phyloP scores from a whole-genome alignment of 2,888 invertebrate genomes.

The Brachycybe producta region DNA sequence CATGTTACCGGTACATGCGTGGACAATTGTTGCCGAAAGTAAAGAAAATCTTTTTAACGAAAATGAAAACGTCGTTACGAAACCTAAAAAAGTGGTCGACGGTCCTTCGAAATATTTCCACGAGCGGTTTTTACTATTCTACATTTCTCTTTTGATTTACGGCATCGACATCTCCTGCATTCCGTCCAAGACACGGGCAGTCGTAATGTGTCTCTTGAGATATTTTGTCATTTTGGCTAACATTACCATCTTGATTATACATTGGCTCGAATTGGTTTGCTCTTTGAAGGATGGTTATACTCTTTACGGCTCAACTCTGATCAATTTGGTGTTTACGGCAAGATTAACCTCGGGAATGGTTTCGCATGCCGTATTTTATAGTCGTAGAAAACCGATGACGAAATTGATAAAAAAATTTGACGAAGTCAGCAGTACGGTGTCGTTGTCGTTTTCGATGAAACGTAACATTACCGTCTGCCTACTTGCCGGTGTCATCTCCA shows the following conservation, averaged over 20 bases:
- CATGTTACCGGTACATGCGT: constrained; percentile 3
- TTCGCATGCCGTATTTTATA: constrained; percentile 7
- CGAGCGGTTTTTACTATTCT: background rate
- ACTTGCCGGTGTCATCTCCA: background rate
- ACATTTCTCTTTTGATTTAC: constrained; percentile 1
- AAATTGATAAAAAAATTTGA: constrained; percentile 2
- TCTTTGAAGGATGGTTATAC: background rate
- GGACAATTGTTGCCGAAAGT: constrained; percentile 2
- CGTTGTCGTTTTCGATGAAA: background rate
- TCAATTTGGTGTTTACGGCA: constrained; percentile 5
- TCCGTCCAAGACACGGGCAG: background rate
- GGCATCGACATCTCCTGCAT: constrained; percentile 6
- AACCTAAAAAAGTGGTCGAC: background rate
- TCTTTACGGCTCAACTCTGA: constrained; percentile 5
- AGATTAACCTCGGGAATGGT: background rate
- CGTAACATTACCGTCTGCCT: background rate
- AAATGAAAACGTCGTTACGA: background rate
- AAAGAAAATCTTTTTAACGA: background rate
- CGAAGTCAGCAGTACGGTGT: background rate
- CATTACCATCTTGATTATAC: background rate
- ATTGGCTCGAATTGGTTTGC: constrained; percentile 8
- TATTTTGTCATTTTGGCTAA: background rate
- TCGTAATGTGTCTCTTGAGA: background rate
- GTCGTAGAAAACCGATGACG: background rate
- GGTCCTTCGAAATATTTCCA: background rate